Evolutionary conservation across 1,140 invertebrate genomes (phyloP), one percentile per base, ranked within the genome.

Genomic region (Drosophila sturtevanti): DNA sequence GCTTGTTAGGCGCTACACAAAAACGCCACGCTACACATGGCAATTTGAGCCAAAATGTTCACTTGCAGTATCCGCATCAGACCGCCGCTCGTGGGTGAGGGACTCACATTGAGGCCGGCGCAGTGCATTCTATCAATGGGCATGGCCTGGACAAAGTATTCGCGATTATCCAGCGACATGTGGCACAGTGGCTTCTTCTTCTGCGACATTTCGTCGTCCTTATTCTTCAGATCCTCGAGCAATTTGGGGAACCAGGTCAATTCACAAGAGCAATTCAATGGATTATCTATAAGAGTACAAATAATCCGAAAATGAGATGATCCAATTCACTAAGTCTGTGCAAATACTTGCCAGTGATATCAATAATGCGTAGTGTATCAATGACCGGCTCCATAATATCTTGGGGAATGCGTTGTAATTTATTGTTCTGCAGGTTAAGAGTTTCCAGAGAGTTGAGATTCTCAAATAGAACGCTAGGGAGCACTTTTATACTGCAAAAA

Each of bases 321-420:
- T 5, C 31, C 4, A 54, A 12, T 59, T 9, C 1, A 12, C 0
- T 14, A 4, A n/a, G 34, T 4, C 24, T 22, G 64, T 21, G 64
- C 89, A 77, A 79, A 97, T 96, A 93, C 81, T 82, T 94, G 97
- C 97, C 97, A 93, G 96, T 97, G 69, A 98, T 95, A 90, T 98
- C 97, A 60, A 98, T 94, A 56, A 96, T 95, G 73, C 95, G 93
- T 0, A 98, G 92, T 0, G 96, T 98, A 87, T 98, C 97, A 44
- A 97, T 93, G 66, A 98, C 95, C 7, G 95, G 95, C 82, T 97
- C 96, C 93, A 97, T 97, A n/a, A 97, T 95, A 79, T 98, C 97
- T 85, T 97, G 96, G 0, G 95, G 94, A 63, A 98, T 95, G 71
- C 95, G 95, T 37, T 93, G 93, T 55, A 98, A 90, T 87, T 97